Evolutionary conservation across 1,140 invertebrate species (phyloP).

Genomic region (Achatina immaculata): DNA sequence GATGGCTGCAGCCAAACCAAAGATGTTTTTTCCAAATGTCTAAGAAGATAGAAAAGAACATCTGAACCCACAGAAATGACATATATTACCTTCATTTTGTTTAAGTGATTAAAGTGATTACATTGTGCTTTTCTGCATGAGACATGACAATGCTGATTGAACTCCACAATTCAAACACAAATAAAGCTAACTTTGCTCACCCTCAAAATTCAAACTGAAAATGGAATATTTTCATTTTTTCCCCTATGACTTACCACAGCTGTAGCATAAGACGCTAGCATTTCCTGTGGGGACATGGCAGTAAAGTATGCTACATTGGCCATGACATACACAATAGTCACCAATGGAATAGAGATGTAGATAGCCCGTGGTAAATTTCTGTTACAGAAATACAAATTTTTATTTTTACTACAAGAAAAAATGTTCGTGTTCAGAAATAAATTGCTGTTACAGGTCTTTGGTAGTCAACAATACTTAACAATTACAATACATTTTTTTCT

Average conservation of each 20-base stretch:
- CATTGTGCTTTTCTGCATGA: too few species aligned
- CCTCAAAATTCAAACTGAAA: too few species aligned
- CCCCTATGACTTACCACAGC: constrained; percentile 73
- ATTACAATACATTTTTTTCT: too few species aligned
- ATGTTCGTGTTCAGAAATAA: too few species aligned
- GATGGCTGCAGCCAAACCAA: constrained; percentile 92
- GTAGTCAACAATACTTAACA: too few species aligned
- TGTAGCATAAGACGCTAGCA: constrained; percentile 72
- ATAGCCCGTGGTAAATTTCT: constrained; percentile 74
- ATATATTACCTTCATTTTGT: background rate
- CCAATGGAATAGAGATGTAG: constrained; percentile 72
- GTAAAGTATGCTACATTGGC: constrained; percentile 74
- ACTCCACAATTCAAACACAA: too few species aligned
- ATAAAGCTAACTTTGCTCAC: too few species aligned
- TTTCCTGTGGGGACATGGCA: constrained; percentile 71
- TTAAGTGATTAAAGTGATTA: too few species aligned
- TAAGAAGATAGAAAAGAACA: constrained; percentile 59
- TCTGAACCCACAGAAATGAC: background rate
- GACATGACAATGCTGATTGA: too few species aligned
- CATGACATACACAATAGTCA: constrained; percentile 72
- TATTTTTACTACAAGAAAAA: too few species aligned
- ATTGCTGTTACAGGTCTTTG: too few species aligned
- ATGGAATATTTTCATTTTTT: too few species aligned
- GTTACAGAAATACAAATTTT: constrained; percentile 39
- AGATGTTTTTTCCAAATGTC: constrained; percentile 92